phyloP scores from a whole-genome alignment of 1,140 invertebrate species.

The Popillia japonica region DNA sequence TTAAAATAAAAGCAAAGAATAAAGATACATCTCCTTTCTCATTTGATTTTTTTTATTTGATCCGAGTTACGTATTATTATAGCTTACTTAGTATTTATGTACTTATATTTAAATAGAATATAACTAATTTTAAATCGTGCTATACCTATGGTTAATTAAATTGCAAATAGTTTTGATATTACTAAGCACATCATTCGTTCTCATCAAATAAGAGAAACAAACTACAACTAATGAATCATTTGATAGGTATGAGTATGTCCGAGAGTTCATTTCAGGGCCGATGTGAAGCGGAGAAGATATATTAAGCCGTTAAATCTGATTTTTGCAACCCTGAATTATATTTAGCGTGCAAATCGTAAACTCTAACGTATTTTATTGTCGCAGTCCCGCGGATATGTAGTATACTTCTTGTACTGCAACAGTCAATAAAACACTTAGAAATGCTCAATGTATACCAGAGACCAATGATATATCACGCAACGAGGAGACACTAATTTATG shows the following conservation, averaged over 20 bases:
- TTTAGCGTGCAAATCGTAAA: not conserved
- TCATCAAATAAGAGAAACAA: not conserved
- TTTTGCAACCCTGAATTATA: slow-evolving; percentile 28
- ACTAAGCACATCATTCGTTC: not conserved
- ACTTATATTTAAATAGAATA: too few species aligned
- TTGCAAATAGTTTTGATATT: slow-evolving; percentile 17
- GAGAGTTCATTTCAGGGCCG: slow-evolving; percentile 24
- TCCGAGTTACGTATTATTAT: too few species aligned
- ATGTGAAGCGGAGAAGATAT: slow-evolving; percentile 20
- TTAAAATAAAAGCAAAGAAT: too few species aligned
- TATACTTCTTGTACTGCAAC: not conserved
- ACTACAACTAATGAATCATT: slow-evolving; percentile 7
- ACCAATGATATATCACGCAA: not conserved
- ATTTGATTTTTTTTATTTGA: too few species aligned
- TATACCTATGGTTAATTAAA: not conserved
- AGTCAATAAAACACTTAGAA: not conserved
- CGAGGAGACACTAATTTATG: not conserved
- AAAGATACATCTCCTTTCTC: too few species aligned
- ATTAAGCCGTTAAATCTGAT: slow-evolving; percentile 27
- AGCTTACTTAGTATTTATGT: too few species aligned
- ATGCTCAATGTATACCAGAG: not conserved
- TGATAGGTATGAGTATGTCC: not conserved
- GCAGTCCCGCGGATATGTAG: not conserved
- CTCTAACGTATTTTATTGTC: slow-evolving; percentile 23
- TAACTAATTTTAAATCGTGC: too few species aligned